Base-by-base conservation (phyloP, 2,888 invertebrate genomes). In the Tetragnatha montana region DNA sequence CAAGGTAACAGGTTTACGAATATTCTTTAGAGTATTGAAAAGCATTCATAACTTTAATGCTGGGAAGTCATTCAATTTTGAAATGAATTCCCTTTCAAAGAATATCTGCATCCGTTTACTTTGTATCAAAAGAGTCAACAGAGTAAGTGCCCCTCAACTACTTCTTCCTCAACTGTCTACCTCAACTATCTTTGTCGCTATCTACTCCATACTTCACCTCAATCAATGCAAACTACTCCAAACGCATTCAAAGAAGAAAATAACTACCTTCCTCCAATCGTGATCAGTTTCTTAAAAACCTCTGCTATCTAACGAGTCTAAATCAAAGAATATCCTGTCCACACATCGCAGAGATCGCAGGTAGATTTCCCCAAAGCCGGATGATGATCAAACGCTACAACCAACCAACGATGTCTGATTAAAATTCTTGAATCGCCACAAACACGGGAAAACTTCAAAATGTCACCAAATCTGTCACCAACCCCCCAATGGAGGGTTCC, bases 201-300 rank as follows among this genome's bases (percentile, higher is more conserved):
- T 35, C 35, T 35, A 4, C 1, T 1, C 35, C 4, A 35, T 35
- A 35, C 35, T 35, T 35, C 35, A 35, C 35, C 4, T 35, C 19
- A 70, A 70, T n/a, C 70, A 70, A 70, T n/a, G 70, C 19, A 70
- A 70, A 70, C 21, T 70, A 70, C 21, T 70, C 70, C 21, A 70
- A 70, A n/a, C 21, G 70, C n/a, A 21, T 70, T 7, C 17, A n/a
- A 70, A 6, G 70, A 70, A 21, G 14, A 21, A 21, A 70, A 70
- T 70, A 21, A 70, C 21, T 4, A 35, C 35, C 35, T 35, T 35
- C 35, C 35, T 35, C 4, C 35, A 35, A 35, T 35, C 35, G 35
- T 35, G 35, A 35, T 35, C 35, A 35, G 35, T 35, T 35, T 35
- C 35, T 35, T 35, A 35, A 35, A 35, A 35, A 35, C 35, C 35